These are phyloP conservation scores for Drosophila pegasa DNA, from an alignment of 2,888 invertebrate species.

Conservation along the genomic window DNA sequence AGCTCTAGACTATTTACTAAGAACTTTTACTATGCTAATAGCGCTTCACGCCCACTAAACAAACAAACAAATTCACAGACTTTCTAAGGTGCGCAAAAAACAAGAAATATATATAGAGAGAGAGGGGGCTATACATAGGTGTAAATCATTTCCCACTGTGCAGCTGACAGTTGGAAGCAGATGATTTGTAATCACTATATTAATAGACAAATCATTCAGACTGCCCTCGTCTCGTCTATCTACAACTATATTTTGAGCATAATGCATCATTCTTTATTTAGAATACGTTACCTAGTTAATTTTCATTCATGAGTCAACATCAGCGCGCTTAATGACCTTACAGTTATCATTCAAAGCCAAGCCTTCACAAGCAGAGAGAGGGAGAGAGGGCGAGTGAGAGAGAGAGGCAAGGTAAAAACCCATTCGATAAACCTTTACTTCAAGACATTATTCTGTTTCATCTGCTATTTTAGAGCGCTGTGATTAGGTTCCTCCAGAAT, in stretches of 20 bases:
- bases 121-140: background rate
- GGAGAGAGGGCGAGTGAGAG: background rate
- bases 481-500: conserved; percentile 67
- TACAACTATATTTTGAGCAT: conserved; percentile 1
- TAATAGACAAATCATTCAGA: background rate
- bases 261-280: conserved; percentile 12
- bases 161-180: background rate
- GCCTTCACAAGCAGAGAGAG: conserved; percentile 9
- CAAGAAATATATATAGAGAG: background rate
- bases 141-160: background rate
- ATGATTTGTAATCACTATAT: background rate
- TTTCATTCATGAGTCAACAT: conserved; percentile 64
- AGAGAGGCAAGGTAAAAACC: background rate
- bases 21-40: conserved; percentile 20
- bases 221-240: background rate
- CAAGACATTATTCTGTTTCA: conserved; percentile 56
- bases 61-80: background rate
- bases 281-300: conserved; percentile 15
- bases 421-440: conserved; percentile 33
- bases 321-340: conserved; percentile 32
- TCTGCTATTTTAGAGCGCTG: conserved; percentile 71
- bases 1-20: background rate
- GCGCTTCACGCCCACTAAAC: conserved; percentile 29
- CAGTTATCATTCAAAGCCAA: conserved; percentile 41
- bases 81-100: background rate